Percentiles rank a stretch among this genome's conserved stretches.
Evolutionary conservation across 2,797 vertebrate genomes (phyloP).

Genomic region (Chaetophractus vellerosus): DNA sequence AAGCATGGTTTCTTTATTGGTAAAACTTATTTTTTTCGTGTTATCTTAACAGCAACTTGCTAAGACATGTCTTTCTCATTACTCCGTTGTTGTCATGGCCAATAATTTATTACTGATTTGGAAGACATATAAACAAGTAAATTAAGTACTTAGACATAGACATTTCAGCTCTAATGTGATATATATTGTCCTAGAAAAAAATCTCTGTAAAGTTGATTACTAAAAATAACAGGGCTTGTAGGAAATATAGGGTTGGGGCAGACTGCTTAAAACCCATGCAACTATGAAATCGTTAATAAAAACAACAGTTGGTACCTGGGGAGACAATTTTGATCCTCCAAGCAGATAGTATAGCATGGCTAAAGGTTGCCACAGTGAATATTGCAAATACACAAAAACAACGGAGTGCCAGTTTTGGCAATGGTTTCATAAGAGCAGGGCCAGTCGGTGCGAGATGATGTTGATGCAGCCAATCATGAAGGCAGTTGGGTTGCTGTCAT

Average conservation of each 20-base stretch:
- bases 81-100: not conserved
- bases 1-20: slow-evolving; percentile 7
- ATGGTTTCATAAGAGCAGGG: not conserved
- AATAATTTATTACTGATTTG: not conserved
- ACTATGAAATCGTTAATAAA: not conserved
- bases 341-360: not conserved
- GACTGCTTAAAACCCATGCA: not conserved
- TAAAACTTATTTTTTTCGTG: slow-evolving; percentile 46
- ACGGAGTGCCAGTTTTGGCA: not conserved
- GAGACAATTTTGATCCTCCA: not conserved
- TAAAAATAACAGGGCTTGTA: not conserved
- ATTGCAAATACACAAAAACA: not conserved
- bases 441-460: not conserved
- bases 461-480: not conserved
- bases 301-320: not conserved
- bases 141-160: slow-evolving; percentile 33
- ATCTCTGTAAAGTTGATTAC: not conserved
- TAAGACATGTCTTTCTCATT: slow-evolving; percentile 8
- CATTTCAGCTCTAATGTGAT: slow-evolving; percentile 18
- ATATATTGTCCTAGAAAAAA: not conserved
- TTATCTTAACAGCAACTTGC: slow-evolving; percentile 1
- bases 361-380: not conserved
- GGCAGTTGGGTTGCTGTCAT: not conserved
- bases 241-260: not conserved
- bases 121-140: slow-evolving; percentile 39